A percentile compares a stretch with the other conserved stretches of the same genome.
phyloP scores from a whole-genome alignment of 2,113 vertebrate species.

The Suncus etruscus region DNA sequence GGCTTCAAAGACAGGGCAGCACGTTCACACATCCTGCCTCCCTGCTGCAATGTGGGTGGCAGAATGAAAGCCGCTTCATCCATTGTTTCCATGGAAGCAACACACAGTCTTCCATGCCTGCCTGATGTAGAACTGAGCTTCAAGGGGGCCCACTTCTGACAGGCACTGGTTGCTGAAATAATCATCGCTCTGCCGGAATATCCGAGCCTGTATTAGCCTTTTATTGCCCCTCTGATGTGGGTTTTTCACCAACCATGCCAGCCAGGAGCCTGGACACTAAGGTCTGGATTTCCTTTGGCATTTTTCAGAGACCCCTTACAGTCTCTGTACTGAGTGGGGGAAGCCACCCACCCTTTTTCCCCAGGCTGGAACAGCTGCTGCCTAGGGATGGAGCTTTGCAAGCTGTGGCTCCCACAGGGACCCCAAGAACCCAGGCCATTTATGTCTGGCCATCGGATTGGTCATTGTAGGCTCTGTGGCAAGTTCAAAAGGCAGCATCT shows the following conservation, averaged over 20 bases:
- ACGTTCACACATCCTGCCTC: conserved; percentile 22
- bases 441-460: neutral
- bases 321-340: neutral
- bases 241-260: conserved; percentile 53
- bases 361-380: neutral
- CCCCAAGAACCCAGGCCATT: conserved; percentile 13
- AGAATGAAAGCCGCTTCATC: conserved; percentile 69
- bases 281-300: conserved; percentile 48
- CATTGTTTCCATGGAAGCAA: conserved; percentile 82
- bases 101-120: conserved; percentile 43
- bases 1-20: conserved; percentile 41
- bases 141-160: conserved; percentile 72
- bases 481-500: conserved; percentile 43
- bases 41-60: conserved; percentile 76
- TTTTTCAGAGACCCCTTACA: conserved; percentile 38
- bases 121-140: conserved; percentile 66
- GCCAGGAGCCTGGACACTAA: conserved; percentile 49
- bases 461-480: conserved; percentile 14
- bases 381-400: neutral
- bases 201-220: conserved; percentile 42
- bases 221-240: conserved; percentile 37
- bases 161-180: conserved; percentile 77
- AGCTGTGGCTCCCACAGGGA: conserved; percentile 28
- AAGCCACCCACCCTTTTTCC: conserved; percentile 9
- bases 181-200: conserved; percentile 67